Evolutionary conservation across 2,888 invertebrate species (phyloP), one percentile per base, ranked within the genome.

Genomic region (Phyllotreta cruciferae): DNA sequence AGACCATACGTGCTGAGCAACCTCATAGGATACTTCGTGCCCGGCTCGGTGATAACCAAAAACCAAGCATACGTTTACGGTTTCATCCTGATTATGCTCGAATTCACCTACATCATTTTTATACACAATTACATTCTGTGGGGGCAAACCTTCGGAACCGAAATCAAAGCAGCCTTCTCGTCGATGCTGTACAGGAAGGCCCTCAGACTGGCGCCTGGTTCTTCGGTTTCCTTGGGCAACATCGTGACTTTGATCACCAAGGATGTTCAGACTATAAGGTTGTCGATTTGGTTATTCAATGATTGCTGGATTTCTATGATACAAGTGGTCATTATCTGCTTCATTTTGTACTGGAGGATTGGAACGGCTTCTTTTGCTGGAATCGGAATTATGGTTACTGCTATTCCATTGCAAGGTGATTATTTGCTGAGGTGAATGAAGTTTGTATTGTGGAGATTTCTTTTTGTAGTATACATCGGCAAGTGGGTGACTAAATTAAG

Each of bases 261-360:
- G 78, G 98, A 98, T 80, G 92, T 96, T 67, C 90, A 91, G 72
- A 86, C 94, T 56, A 95, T 97, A 79, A 96, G 97, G 78, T 85
- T 91, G 75, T 92, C 92, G 8, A 85, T 93, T 49, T 88, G 93
- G 72, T 94, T 95, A 78, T 80, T 94, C 5, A 96, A 96, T 81
- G 96, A 94, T 78, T 83, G 96, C 35, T 95, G 96, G 94, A 90
- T 96, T 66, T 95, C 94, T 0, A 93, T 96, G 0, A 77, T 94
- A 13, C 92, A 95, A 73, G 90, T 94, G 0, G 79, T 90, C 52
- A 87, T 93, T 69, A 89, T 94, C 67, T 89, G 92, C 3, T 89
- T 87, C 78, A 87, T 96, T 63, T 88, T 94, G 85, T 91, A 88
- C 70, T 63, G 66, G 39, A 74, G 83, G 80, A 83, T 86, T 73